phyloP scores from a whole-genome alignment of 2,797 vertebrate species.

The Parauchenoglanis punctatus region DNA sequence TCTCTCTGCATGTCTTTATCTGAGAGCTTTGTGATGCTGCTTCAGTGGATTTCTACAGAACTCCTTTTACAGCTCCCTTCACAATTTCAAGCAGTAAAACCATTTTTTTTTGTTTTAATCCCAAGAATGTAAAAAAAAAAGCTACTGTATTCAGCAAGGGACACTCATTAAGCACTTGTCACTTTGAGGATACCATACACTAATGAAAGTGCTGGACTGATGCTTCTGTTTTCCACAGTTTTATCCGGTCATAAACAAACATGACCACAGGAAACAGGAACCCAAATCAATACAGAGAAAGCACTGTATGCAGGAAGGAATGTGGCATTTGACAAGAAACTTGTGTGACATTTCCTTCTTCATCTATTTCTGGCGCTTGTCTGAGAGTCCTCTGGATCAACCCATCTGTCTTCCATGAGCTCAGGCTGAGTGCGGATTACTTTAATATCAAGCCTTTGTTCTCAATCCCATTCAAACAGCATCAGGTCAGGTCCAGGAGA shows the following conservation, averaged over 20 bases:
- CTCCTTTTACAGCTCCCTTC: neutral
- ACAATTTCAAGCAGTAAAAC: neutral
- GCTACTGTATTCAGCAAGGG: neutral
- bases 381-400: slow-evolving; percentile 42
- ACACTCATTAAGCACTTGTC: neutral
- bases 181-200: neutral
- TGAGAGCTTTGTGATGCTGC: neutral
- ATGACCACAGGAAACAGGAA: slow-evolving; percentile 6
- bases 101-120: neutral
- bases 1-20: slow-evolving; percentile 27
- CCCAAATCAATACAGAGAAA: slow-evolving; percentile 28
- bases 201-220: neutral
- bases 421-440: slow-evolving; percentile 37
- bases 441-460: slow-evolving; percentile 52
- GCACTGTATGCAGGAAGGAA: slow-evolving; percentile 39
- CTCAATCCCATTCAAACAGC: slow-evolving; percentile 32
- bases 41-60: slow-evolving; percentile 15
- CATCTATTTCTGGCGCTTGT: slow-evolving; percentile 45
- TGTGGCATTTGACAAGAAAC: slow-evolving; percentile 56
- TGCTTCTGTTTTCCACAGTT: neutral
- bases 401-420: slow-evolving; percentile 37
- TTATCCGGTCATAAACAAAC: neutral
- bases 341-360: slow-evolving; percentile 58
- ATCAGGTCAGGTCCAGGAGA: slow-evolving; percentile 34
- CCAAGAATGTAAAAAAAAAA: neutral